Conservation (phyloP, 2,888 invertebrate species). For the Nomada fabriciana region DNA sequence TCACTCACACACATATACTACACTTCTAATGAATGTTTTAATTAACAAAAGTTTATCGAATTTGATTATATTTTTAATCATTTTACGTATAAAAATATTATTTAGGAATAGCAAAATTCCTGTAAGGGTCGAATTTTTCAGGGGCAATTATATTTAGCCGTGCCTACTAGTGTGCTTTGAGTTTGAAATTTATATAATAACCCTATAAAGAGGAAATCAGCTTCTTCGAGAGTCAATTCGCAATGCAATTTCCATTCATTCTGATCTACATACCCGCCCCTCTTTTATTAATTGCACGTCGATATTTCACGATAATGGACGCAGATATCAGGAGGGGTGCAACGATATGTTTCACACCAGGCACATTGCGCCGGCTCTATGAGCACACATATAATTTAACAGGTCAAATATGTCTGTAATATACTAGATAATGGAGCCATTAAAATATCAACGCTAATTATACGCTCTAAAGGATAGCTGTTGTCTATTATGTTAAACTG, state of each 20-base stretch:
- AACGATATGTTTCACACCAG: slow-evolving; percentile 36
- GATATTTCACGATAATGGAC: slow-evolving; percentile 43
- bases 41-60: no score
- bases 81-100: neutral
- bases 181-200: neutral
- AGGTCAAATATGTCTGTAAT: slow-evolving; percentile 28
- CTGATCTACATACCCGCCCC: neutral
- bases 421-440: slow-evolving; percentile 51
- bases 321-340: slow-evolving; percentile 32
- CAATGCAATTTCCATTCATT: slow-evolving; percentile 12
- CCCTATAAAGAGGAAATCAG: neutral
- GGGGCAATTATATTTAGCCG: neutral
- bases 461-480: slow-evolving; percentile 6
- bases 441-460: slow-evolving; percentile 62
- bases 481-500: slow-evolving; percentile 30
- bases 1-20: no score
- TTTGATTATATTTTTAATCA: no score
- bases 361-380: slow-evolving; percentile 20
- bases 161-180: neutral
- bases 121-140: neutral
- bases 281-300: slow-evolving; percentile 31
- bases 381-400: slow-evolving; percentile 41
- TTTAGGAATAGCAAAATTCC: neutral
- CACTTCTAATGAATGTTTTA: no score
- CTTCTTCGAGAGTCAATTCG: neutral